Conservation (phyloP, 2,888 invertebrate genomes). For the Troides helena region DNA sequence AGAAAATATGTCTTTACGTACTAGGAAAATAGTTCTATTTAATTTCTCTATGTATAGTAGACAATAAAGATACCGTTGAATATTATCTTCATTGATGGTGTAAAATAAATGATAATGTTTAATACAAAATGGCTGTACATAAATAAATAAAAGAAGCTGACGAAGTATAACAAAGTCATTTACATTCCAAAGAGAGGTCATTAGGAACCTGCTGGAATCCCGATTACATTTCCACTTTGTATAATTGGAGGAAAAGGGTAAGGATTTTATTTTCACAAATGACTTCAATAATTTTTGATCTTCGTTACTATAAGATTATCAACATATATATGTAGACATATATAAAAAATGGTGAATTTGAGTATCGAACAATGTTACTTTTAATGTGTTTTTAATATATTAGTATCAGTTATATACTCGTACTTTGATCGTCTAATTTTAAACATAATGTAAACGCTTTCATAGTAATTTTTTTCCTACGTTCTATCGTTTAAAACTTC, state of each 20-base stretch:
- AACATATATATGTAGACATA: background rate
- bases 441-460: no score
- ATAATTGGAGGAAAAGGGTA: conserved; percentile 5
- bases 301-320: background rate
- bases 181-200: conserved; percentile 18
- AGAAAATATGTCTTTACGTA: no score
- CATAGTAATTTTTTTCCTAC: no score
- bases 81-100: background rate
- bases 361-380: no score
- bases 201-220: conserved; percentile 15
- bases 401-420: no score
- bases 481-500: no score
- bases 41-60: no score
- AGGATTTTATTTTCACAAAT: conserved; percentile 16
- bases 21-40: no score
- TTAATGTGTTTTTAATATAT: no score
- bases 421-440: no score
- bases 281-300: background rate
- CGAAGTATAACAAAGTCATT: conserved; percentile 11
- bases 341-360: no score
- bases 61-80: no score
- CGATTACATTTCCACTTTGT: conserved; percentile 21
- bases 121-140: background rate
- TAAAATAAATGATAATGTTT: background rate
- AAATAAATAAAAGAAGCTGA: conserved; percentile 2